Evolutionary conservation across 2,113 vertebrate genomes (phyloP).

Genomic region (Aspidoscelis tigris): DNA sequence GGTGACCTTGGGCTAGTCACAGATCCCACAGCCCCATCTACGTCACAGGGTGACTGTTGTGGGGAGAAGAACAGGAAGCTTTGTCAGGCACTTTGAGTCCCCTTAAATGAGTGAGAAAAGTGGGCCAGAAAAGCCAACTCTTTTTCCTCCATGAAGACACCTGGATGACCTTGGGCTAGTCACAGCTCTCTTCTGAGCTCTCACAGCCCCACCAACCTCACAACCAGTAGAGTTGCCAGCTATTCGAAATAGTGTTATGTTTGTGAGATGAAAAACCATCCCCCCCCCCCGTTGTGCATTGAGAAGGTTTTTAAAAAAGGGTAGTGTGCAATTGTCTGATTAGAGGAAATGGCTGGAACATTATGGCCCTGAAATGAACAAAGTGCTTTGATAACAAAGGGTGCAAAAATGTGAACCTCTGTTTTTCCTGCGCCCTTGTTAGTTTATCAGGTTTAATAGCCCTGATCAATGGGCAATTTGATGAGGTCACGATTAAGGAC

Average conservation of each 20-base stretch:
- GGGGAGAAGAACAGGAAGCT: no score
- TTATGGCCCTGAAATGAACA: conserved; percentile 9
- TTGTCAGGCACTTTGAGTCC: no score
- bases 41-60: no score
- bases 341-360: conserved; percentile 8
- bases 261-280: background rate
- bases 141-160: no score
- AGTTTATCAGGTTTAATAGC: background rate
- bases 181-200: no score
- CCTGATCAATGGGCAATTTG: background rate
- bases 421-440: background rate
- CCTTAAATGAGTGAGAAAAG: no score
- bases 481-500: background rate
- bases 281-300: background rate
- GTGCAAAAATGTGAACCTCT: conserved; percentile 2
- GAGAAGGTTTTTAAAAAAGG: background rate
- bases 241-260: no score
- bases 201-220: no score
- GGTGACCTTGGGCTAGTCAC: no score
- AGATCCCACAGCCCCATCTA: no score
- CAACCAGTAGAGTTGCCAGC: background rate
- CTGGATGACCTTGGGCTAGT: no score
- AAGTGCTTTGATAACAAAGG: background rate
- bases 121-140: no score
- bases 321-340: background rate